These are phyloP conservation scores for Tachina lurida DNA, from an alignment of 2,888 invertebrate species.

Conservation along the genomic window DNA sequence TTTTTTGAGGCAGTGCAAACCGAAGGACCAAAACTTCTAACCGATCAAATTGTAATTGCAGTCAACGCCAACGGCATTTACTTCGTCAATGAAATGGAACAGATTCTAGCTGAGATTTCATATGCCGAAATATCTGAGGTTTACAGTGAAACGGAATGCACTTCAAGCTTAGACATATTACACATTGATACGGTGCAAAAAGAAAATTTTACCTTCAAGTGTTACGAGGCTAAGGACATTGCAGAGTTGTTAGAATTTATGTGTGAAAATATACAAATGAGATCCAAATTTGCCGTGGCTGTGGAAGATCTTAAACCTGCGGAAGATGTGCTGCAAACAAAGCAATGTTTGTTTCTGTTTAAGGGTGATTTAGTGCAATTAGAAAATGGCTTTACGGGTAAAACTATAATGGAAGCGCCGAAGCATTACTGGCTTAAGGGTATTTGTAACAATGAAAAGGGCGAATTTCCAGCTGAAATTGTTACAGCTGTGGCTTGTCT, in stretches of 20 bases:
- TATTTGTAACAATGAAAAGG: constrained; percentile 87
- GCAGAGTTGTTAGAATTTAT: constrained; percentile 91
- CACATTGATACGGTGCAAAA: constrained; percentile 92
- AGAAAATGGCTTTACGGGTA: constrained; percentile 89
- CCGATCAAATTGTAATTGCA: constrained; percentile 93
- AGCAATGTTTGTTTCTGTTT: constrained; percentile 84
- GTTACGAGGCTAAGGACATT: constrained; percentile 93
- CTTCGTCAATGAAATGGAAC: constrained; percentile 95
- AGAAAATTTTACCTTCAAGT: constrained; percentile 95
- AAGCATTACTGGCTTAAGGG: constrained; percentile 87
- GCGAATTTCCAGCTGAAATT: constrained; percentile 93
- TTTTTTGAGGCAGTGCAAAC: constrained; percentile 95
- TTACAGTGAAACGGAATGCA: constrained; percentile 83
- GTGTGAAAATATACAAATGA: constrained; percentile 92
- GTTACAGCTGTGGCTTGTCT: constrained; percentile 94
- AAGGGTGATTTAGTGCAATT: constrained; percentile 93
- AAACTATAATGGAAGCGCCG: constrained; percentile 86
- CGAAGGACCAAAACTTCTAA: constrained; percentile 87
- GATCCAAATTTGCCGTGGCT: constrained; percentile 93
- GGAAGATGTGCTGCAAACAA: constrained; percentile 83
- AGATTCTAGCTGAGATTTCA: constrained; percentile 92
- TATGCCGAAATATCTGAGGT: constrained; percentile 94
- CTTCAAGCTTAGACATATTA: constrained; percentile 86
- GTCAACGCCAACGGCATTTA: constrained; percentile 97
- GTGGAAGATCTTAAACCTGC: constrained; percentile 84